Conservation (phyloP, 2,113 vertebrate genomes). For the Mohoua ochrocephala region DNA sequence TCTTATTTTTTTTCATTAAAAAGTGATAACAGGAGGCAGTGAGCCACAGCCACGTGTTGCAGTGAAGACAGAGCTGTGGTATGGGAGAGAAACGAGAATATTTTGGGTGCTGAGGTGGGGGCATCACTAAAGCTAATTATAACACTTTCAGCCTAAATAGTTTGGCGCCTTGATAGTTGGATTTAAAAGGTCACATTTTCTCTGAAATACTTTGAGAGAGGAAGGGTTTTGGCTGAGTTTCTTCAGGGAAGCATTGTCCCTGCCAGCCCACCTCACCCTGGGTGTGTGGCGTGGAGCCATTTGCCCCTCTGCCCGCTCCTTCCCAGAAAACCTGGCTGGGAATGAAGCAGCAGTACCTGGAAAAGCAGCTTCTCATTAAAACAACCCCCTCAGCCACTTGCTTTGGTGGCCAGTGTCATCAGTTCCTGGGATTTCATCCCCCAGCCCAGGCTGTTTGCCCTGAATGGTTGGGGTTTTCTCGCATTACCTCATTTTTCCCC, state of each 20-base stretch:
- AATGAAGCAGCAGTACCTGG: neutral
- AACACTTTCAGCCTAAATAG: neutral
- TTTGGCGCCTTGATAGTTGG: neutral
- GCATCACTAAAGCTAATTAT: neutral
- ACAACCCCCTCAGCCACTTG: neutral
- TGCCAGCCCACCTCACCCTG: neutral
- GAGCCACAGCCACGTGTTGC: neutral
- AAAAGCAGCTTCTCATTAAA: neutral
- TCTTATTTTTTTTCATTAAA: neutral
- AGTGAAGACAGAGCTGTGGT: neutral
- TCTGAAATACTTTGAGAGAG: neutral
- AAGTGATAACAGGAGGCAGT: neutral
- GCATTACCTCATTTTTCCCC: neutral
- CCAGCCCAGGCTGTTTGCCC: accelerated
- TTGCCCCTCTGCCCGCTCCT: neutral
- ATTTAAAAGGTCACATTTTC: neutral
- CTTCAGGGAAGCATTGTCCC: neutral
- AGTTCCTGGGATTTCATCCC: neutral
- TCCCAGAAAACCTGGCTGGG: neutral
- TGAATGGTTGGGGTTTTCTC: neutral
- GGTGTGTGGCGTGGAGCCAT: accelerated
- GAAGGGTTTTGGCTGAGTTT: neutral
- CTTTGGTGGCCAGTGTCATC: neutral
- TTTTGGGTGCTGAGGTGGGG: neutral
- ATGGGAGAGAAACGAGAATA: neutral